Base-by-base conservation (phyloP, 1,140 invertebrate genomes). In the Neodiprion fabricii region DNA sequence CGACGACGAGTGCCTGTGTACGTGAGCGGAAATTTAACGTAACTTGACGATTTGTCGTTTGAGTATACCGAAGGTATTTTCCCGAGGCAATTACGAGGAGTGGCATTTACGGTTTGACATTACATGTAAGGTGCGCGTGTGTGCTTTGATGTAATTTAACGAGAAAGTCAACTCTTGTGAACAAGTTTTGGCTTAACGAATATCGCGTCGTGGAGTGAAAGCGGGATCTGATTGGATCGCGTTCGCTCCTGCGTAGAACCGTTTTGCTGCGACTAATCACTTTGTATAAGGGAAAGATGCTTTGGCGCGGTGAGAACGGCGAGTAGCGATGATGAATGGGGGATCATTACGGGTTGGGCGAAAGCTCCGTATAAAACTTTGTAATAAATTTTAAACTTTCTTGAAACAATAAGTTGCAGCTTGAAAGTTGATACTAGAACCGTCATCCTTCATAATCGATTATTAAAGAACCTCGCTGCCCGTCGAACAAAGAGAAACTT, bases 371-470 rank as follows among this genome's bases (percentile, higher is more conserved):
- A 78, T 70, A 76, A 68, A 84, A 84, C 72, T 83, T 82, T 70
- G 65, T 76, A 80, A 85, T 85, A 83, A 85, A 84, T 85, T 85
- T 82, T 68, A 82, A 84, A 78, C 81, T 82, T 82, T 76, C 78
- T 76, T 76, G 79, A 69, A 84, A 84, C 81, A 86, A 85, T 83
- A 84, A 84, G 82, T 80, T 78, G 50, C 11, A 48, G 70, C 53
- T 66, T 72, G 67, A 70, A 78, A 80, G 76, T 80, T 80, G 79
- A 81, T 81, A 84, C 78, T 74, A 73, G 80, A 84, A 80, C 79
- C 78, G 78, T 81, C 79, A 80, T 81, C 79, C 77, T 81, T 85
- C 82, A 81, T 84, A 85, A 86, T 87, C 84, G 85, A 86, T 85
- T 86, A 87, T 85, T 86, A 86, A 85, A 79, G 79, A 82, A 84